These are phyloP conservation scores for Alcedo quadribrachys DNA, from an alignment of 2,797 vertebrate genomes.

Conservation along the genomic window DNA sequence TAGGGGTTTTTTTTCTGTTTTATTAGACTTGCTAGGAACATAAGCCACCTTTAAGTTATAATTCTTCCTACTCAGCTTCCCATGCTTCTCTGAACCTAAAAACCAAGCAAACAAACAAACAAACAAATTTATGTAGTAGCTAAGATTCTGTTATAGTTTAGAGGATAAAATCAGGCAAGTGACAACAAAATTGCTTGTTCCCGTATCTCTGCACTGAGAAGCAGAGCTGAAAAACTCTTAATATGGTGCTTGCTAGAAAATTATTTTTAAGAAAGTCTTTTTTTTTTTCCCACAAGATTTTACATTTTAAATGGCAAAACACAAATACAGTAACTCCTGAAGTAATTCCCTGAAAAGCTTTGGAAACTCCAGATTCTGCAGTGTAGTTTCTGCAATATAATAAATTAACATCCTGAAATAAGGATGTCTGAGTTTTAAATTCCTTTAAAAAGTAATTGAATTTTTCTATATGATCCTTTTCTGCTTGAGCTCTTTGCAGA, in stretches of 20 bases:
- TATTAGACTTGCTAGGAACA: background rate
- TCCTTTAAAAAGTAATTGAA: background rate
- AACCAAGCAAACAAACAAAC: background rate
- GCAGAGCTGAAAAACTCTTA: background rate
- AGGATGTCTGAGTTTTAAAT: background rate
- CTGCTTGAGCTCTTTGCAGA: conserved; percentile 6
- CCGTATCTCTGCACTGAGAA: conserved; percentile 5
- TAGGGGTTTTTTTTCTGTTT: background rate
- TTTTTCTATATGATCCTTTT: background rate
- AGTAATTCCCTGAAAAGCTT: conserved; percentile 6
- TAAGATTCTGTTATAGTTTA: background rate
- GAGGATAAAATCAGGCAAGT: conserved; percentile 1
- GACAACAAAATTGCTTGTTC: background rate
- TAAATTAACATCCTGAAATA: background rate
- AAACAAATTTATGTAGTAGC: conserved; percentile 6
- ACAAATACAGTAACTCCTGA: background rate
- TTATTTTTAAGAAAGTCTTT: background rate
- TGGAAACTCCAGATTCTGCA: background rate
- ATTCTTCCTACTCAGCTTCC: conserved; percentile 1
- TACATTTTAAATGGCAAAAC: background rate
- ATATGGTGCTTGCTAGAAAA: background rate
- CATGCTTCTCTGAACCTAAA: conserved; percentile 35
- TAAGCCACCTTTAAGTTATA: background rate
- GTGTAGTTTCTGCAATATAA: background rate
- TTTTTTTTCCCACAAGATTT: background rate